Base-by-base conservation (phyloP, 64 coral and sea anemone species). In the Porites australiensis region DNA sequence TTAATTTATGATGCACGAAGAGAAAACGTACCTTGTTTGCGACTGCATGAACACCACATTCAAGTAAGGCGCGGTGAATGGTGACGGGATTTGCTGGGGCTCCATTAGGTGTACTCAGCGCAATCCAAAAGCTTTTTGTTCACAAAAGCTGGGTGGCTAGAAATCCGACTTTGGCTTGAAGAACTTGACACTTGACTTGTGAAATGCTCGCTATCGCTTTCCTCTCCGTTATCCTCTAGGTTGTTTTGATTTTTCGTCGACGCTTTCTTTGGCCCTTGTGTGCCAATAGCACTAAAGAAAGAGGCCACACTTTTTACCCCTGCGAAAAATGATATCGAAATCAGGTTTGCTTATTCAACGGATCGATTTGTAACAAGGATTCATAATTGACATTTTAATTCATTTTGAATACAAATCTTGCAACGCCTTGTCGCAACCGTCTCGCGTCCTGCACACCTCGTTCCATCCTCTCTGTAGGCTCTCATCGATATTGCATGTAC, bases 241-340 rank as follows among this genome's bases (percentile, higher is more conserved):
- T 8, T 75, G 52, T 52, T 67, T 11, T 55, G 53, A 7, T 55
- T 11, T 55, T 64, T 23, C 50, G 62, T 89, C 47, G 12, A 19
- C 6, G 11, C 18, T 67, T 66, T 64, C 46, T 65, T 53, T 14
- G 46, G 75, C 77, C 46, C 73, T 64, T 75, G 63, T 15, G 74
- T 77, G 45, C 72, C n/a, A 23, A 67, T 75, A 23, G 87, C 59
- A 53, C 73, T 78, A 75, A 89, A 89, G 47, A 89, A 89, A 72
- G 68, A 79, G 19, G 87, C 87, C 48, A 78, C 74, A 16, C 59
- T 77, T 75, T 64, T 64, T 13, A 89, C 64, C 20, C 73, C 73
- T 89, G 70, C 45, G 53, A 55, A 55, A n/a, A 52, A 57, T 37
- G 27, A 37, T 37, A 37, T 37, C 27, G 27, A 37, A 37, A 37